Evolutionary conservation across 2,113 vertebrate genomes (phyloP), one percentile per base, ranked within the genome.

Genomic region (Scophthalmus maximus): DNA sequence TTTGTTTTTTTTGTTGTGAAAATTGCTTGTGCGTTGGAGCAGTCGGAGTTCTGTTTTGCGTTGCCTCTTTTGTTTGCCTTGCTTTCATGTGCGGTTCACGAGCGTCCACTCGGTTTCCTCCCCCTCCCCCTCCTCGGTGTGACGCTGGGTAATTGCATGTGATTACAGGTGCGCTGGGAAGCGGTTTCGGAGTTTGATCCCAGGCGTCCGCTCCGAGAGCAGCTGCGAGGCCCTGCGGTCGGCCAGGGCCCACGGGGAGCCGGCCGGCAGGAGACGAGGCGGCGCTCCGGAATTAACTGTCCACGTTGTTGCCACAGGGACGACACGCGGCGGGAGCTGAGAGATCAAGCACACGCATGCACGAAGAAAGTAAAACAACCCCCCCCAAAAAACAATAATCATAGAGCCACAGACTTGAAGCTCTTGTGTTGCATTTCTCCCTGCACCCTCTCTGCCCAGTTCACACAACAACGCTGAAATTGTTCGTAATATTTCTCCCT

Each of bases 91-190:
- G 59, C 10, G 34, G 8, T 56, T 78, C 53, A 32, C 30, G 64
- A 57, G 51, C 8, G 29, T 71, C 55, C 51, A 38, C 60, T 57
- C n/a, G n/a, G 26, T 47, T 20, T 73, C 30, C 69, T 61, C 42
- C 60, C 62, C 69, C 53, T 36, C 36, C 79, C 62, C 69, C 53
- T 36, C 36, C 79, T 44, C 82, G 73, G 72, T 78, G 63, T 63
- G 81, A 72, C 34, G 26, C 58, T 68, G 57, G 70, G 38, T 79
- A 72, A 78, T 74, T 81, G 49, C 36, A 49, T 88, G 85, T 92
- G 87, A 84, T 89, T 84, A 87, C 91, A 91, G 91, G 85, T 92
- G 91, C 76, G 49, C 8, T 0, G 42, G 47, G 69, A 69, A 50
- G 61, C 51, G 30, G 59, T n/a, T 65, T 60, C 25, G 49, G 76